Evolutionary conservation across 2,797 vertebrate species (phyloP).

Genomic region (Graptemys geographica): DNA sequence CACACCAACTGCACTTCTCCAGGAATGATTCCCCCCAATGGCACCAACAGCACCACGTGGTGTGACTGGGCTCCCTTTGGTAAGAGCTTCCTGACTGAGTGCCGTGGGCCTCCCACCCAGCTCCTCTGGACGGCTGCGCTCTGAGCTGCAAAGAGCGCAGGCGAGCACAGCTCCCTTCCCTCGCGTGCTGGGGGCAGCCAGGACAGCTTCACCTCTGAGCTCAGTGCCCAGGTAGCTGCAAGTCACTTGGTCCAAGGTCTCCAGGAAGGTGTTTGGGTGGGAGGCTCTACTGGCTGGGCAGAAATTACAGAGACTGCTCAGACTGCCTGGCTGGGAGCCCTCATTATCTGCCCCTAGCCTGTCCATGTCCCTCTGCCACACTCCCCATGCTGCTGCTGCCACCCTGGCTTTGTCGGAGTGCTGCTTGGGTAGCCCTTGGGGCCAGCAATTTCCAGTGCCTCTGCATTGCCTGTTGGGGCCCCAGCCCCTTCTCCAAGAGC

Average conservation of each 20-base stretch:
- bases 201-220: background rate
- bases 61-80: slow-evolving; percentile 97
- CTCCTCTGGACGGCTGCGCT: background rate
- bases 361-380: background rate
- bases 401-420: background rate
- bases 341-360: background rate
- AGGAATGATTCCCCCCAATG: slow-evolving; percentile 78
- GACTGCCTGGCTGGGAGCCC: background rate
- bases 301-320: background rate
- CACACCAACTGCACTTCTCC: slow-evolving; percentile 91
- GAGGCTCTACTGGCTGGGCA: background rate
- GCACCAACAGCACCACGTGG: slow-evolving; percentile 89
- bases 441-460: background rate
- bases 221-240: background rate
- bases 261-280: background rate
- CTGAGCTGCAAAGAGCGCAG: background rate
- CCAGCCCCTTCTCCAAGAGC: background rate
- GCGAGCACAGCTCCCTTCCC: background rate
- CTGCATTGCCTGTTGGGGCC: background rate
- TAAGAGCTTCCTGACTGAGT: slow-evolving; percentile 71
- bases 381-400: background rate
- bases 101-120: background rate
- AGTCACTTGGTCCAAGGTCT: background rate
- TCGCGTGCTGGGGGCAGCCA: background rate
- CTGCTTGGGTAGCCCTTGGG: background rate